Percentiles rank a stretch among this genome's conserved stretches.
phyloP scores from a whole-genome alignment of 2,113 vertebrate species.

The Collichthys lucidus region DNA sequence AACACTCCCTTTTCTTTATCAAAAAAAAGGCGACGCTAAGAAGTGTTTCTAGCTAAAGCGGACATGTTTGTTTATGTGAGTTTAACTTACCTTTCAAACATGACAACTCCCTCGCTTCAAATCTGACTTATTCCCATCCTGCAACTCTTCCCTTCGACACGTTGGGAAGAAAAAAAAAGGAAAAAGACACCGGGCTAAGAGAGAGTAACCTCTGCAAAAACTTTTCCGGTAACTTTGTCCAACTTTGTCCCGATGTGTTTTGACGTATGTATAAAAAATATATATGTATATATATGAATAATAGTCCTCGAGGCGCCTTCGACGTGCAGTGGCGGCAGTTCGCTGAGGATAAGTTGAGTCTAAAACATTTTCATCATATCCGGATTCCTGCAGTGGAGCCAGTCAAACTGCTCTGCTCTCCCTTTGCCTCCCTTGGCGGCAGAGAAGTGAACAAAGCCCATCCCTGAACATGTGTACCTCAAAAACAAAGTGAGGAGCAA shows the following conservation, averaged over 20 bases:
- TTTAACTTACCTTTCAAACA: slow-evolving; percentile 83
- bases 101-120: slow-evolving; percentile 79
- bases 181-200: slow-evolving; percentile 11
- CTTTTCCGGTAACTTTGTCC: slow-evolving; percentile 28
- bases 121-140: slow-evolving; percentile 66
- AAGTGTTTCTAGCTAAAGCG: slow-evolving; percentile 6
- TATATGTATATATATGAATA: background rate
- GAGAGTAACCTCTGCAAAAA: slow-evolving; percentile 14
- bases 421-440: slow-evolving; percentile 49
- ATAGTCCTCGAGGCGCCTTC: slow-evolving; percentile 27
- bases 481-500: slow-evolving; percentile 5
- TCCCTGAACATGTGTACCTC: slow-evolving; percentile 45
- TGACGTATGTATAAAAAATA: background rate
- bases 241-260: slow-evolving; percentile 29
- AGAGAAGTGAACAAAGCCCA: slow-evolving; percentile 39
- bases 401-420: slow-evolving; percentile 65
- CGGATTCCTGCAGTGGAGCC: slow-evolving; percentile 82
- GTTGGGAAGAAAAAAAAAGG: slow-evolving; percentile 4
- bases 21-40: background rate
- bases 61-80: slow-evolving; percentile 16
- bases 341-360: slow-evolving; percentile 57
- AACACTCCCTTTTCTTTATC: slow-evolving; percentile 1
- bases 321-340: slow-evolving; percentile 56
- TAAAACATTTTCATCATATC: slow-evolving; percentile 89
- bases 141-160: slow-evolving; percentile 18